Base-by-base conservation (phyloP, 2,797 vertebrate species). In the Gymnoscopelus microlampas region DNA sequence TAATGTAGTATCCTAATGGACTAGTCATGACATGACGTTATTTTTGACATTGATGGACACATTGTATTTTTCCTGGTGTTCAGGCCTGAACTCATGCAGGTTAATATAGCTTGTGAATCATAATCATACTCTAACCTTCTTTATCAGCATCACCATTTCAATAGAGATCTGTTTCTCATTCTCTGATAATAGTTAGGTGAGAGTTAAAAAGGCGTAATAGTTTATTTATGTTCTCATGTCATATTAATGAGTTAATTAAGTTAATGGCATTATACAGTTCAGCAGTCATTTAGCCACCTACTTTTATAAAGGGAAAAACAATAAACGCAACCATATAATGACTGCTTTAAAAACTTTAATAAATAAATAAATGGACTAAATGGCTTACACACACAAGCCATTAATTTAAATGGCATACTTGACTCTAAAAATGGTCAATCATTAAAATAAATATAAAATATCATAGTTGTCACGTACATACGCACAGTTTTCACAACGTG, bases 211-310 rank as follows among this genome's bases (percentile, higher is more conserved):
- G 51, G 7, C 19, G 14, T 2, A 1, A 15, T 53, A 8, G 7
- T 53, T 24, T 49, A 35, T 5, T 47, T 51, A 60, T 55, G 44
- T 57, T 51, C 13, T 2, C 15, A 60, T 32, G 39, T 8, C 49
- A 15, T 55, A 44, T 7, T 10, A 44, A 44, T 44, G 13, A 51
- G 3, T 1, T 60, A 35, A 57, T 63, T 47, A 62, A 49, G 11
- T 58, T 65, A 13, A 72, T 0, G 53, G 48, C 44, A 3, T n/a
- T 50, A 64, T 70, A 71, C 39, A 65, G 51, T 44, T 50, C 3
- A 59, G 14, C 3, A 59, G 14, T 19, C 1, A 39, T 59, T 73
- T 13, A 64, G 23, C 35, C 26, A 23, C 26, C 26, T 29, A 29
- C 26, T 29, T 29, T 29, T 29, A 11, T 29, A 51, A 53, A 47